These are phyloP conservation scores for Drymonia ruficornis DNA, from an alignment of 2,888 invertebrate species.

Conservation along the genomic window DNA sequence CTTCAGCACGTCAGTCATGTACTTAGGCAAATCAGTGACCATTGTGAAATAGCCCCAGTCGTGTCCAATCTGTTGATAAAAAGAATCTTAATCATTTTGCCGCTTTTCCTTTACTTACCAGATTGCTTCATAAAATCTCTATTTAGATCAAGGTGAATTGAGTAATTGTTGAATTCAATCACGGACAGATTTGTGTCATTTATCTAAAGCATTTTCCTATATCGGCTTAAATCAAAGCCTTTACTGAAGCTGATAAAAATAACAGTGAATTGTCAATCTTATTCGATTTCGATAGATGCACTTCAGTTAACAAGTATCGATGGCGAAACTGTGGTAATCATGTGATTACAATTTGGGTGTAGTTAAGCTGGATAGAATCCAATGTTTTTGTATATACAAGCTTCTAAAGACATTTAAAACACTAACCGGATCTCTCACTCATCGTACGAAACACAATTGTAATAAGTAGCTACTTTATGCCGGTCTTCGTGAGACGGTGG, in stretches of 20 bases:
- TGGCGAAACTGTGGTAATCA: not conserved
- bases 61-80: conserved; percentile 84
- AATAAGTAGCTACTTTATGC: too few relatives aligned
- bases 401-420: too few relatives aligned
- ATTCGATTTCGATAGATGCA: not conserved
- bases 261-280: not conserved
- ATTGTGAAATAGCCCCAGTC: conserved; percentile 90
- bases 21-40: conserved; percentile 89
- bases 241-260: not conserved
- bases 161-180: not conserved
- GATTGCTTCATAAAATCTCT: not conserved
- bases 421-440: too few relatives aligned
- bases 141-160: conserved; percentile 4
- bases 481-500: too few relatives aligned
- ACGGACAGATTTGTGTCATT: not conserved
- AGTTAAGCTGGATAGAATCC: too few relatives aligned
- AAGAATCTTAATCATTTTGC: conserved; percentile 1
- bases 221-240: not conserved
- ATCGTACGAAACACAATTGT: too few relatives aligned
- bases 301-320: not conserved
- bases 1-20: conserved; percentile 88
- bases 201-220: not conserved
- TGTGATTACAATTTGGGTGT: too few relatives aligned
- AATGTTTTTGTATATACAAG: too few relatives aligned
- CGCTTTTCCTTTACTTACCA: not conserved